Evolutionary conservation across 1,140 invertebrate genomes (phyloP).

Genomic region (Stegodyphus dumicola): DNA sequence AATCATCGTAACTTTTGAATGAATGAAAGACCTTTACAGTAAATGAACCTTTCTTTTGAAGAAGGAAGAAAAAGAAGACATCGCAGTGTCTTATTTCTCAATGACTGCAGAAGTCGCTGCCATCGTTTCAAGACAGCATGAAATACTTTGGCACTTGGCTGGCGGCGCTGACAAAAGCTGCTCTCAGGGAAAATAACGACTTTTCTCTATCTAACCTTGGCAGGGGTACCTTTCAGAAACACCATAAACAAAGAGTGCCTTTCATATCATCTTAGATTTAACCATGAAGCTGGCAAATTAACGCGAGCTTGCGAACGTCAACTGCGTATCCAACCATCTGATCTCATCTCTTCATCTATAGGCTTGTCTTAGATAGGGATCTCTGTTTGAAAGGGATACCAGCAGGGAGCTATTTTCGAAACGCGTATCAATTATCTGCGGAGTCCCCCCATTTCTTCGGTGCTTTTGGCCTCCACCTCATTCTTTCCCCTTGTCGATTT

Average conservation of each 20-base stretch:
- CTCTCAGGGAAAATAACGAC: not conserved
- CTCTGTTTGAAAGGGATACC: conserved; percentile 50
- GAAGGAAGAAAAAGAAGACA: too few species aligned
- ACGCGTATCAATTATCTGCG: conserved; percentile 38
- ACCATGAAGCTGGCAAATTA: conserved; percentile 33
- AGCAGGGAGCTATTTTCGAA: conserved; percentile 35
- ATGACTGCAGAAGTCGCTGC: not conserved
- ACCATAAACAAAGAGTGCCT: conserved; percentile 1
- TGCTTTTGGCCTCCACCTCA: not conserved
- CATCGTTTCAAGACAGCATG: not conserved
- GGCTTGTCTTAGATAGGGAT: conserved; percentile 26
- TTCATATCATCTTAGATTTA: conserved; percentile 20
- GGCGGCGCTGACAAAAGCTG: conserved; percentile 28
- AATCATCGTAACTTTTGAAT: too few species aligned
- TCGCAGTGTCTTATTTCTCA: too few species aligned
- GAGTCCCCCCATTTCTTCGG: not conserved
- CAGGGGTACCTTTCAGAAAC: conserved; percentile 1
- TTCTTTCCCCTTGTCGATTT: conserved; percentile 33
- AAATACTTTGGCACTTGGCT: conserved; percentile 23
- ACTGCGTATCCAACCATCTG: conserved; percentile 13
- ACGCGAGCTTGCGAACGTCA: conserved; percentile 26
- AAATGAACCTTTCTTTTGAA: too few species aligned
- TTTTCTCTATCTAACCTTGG: not conserved
- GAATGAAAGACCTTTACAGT: too few species aligned
- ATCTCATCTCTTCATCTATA: conserved; percentile 33